phyloP scores from a whole-genome alignment of 1,140 invertebrate genomes.

The Hycleus cichorii region DNA sequence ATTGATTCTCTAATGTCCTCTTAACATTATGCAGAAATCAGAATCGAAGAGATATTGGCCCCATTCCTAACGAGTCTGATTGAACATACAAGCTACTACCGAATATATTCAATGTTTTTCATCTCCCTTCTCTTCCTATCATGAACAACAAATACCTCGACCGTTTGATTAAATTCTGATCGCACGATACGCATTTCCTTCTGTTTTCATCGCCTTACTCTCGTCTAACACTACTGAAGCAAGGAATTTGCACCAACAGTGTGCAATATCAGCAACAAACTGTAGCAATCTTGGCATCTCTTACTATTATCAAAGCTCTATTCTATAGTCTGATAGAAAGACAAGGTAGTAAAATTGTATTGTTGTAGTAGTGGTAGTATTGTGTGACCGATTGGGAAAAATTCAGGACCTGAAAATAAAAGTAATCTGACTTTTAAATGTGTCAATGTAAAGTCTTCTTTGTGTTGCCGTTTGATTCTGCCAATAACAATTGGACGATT shows the following conservation, averaged over 20 bases:
- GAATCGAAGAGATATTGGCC: constrained; percentile 21
- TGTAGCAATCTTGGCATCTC: background rate
- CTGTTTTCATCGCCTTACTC: background rate
- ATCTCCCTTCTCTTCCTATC: background rate
- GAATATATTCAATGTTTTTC: constrained; percentile 26
- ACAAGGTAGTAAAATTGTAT: background rate
- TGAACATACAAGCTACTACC: constrained; percentile 20
- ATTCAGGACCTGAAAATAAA: constrained; percentile 39
- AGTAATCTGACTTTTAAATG: constrained; percentile 42
- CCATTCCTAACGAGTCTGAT: constrained; percentile 28
- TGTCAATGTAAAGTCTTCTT: constrained; percentile 43
- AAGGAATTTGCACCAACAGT: constrained; percentile 4
- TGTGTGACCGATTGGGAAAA: constrained; percentile 26
- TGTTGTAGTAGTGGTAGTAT: background rate
- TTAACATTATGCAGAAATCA: constrained; percentile 28
- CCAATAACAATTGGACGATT: constrained; percentile 37
- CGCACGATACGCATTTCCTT: constrained; percentile 14
- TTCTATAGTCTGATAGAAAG: too few species aligned
- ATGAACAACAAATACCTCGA: constrained; percentile 19
- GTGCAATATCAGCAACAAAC: background rate
- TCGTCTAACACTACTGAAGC: background rate
- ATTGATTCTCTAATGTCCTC: background rate
- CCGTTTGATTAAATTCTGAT: constrained; percentile 33
- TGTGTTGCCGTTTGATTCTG: constrained; percentile 34
- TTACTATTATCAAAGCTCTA: too few species aligned